Evolutionary conservation across 2,797 vertebrate species (phyloP).

Genomic region (Arrhamphus sclerolepis): DNA sequence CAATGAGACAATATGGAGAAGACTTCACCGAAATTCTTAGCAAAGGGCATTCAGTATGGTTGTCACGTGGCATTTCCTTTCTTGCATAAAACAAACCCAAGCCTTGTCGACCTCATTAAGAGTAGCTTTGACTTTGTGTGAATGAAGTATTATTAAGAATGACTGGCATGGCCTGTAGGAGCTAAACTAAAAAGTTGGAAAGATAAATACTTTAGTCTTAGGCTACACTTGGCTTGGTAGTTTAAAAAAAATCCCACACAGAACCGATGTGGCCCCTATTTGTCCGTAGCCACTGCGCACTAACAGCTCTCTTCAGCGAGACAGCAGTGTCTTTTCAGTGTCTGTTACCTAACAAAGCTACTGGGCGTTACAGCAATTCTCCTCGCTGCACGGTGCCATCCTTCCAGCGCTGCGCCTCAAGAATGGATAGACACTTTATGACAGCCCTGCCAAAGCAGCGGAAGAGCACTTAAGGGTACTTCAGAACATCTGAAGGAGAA

Average conservation of each 20-base stretch:
- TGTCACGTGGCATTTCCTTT: conserved; percentile 61
- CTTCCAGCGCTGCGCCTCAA: conserved; percentile 28
- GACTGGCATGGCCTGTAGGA: conserved; percentile 12
- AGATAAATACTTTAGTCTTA: not conserved
- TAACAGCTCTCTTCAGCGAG: conserved; percentile 3
- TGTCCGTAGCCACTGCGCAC: not conserved
- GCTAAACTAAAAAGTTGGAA: conserved; percentile 12
- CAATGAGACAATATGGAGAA: conserved; percentile 68
- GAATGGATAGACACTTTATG: conserved; percentile 64
- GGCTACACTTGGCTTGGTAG: conserved; percentile 1
- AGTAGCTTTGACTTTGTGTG: conserved; percentile 39
- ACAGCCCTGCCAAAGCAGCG: conserved; percentile 36
- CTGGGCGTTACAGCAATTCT: conserved; percentile 79
- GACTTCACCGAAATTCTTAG: conserved; percentile 71
- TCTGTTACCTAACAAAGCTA: conserved; percentile 50
- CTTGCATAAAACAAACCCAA: conserved; percentile 59
- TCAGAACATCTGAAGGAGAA: conserved; percentile 10
- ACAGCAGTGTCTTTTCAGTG: conserved; percentile 41
- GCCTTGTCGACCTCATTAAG: conserved; percentile 16
- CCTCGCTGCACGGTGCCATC: conserved; percentile 78
- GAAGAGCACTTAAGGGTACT: conserved; percentile 25
- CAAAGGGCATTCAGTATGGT: conserved; percentile 43
- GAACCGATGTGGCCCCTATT: conserved; percentile 1
- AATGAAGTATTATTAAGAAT: conserved; percentile 10
- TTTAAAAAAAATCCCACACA: conserved; percentile 10